Evolutionary conservation across 2,888 invertebrate species (phyloP).

Genomic region (Rhodophaea formosa): DNA sequence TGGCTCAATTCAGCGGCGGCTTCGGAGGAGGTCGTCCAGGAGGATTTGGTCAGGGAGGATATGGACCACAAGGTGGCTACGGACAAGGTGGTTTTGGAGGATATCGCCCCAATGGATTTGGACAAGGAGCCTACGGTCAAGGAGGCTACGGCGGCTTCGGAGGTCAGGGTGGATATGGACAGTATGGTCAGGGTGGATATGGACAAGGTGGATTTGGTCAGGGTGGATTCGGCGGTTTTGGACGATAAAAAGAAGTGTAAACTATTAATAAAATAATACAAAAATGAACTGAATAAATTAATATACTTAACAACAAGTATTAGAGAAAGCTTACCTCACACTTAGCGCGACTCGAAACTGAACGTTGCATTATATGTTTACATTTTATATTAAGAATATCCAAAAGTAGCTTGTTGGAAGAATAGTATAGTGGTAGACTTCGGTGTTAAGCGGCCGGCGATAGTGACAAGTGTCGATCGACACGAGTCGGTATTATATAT

Average conservation of each 20-base stretch:
- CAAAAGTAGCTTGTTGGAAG: too few relatives aligned
- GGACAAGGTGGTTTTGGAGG: slow-evolving; percentile 24
- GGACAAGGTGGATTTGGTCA: slow-evolving; percentile 28
- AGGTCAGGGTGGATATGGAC: slow-evolving; percentile 25
- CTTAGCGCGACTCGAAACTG: too few relatives aligned
- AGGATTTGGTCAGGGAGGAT: slow-evolving; percentile 18
- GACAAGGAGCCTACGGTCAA: slow-evolving; percentile 18
- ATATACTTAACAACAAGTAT: not conserved
- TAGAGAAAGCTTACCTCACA: not conserved
- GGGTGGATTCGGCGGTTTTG: slow-evolving; percentile 27
- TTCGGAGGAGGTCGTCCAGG: slow-evolving; percentile 3
- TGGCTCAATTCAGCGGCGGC: slow-evolving; percentile 29
- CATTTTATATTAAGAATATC: too few relatives aligned
- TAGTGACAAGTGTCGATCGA: too few relatives aligned
- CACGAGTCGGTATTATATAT: too few relatives aligned
- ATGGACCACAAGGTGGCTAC: slow-evolving; percentile 11
- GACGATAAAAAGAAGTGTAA: slow-evolving; percentile 14
- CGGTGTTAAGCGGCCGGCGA: too few relatives aligned
- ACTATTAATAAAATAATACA: not conserved
- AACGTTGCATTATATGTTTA: too few relatives aligned
- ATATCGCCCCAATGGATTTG: slow-evolving; percentile 22
- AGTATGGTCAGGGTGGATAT: slow-evolving; percentile 19
- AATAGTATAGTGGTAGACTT: too few relatives aligned
- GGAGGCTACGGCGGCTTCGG: slow-evolving; percentile 26
- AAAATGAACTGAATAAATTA: slow-evolving; percentile 16